Evolutionary conservation across 2,888 invertebrate genomes (phyloP).

Genomic region (Lutraria lutraria): DNA sequence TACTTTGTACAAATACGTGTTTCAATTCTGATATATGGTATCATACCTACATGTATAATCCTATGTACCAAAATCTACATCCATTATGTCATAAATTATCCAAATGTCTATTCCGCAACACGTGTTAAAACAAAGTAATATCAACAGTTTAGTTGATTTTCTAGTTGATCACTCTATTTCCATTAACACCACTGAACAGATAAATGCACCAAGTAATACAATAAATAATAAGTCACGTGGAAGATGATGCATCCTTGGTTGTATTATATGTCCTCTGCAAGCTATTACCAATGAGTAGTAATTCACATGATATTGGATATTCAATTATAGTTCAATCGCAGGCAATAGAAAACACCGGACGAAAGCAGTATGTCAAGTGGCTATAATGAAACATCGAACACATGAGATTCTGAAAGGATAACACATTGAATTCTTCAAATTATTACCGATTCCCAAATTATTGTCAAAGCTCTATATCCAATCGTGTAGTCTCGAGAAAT

Average conservation of each 20-base stretch:
- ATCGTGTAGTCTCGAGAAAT: no score
- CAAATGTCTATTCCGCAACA: neutral
- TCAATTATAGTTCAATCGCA: neutral
- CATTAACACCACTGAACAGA: neutral
- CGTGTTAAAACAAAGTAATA: neutral
- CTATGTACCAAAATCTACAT: neutral
- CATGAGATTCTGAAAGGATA: neutral
- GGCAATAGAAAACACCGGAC: neutral
- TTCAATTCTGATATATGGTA: neutral
- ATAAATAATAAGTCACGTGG: no score
- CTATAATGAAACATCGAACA: neutral
- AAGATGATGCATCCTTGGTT: no score
- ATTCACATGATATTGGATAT: slow-evolving; percentile 7
- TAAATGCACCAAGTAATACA: neutral
- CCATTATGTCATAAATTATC: neutral
- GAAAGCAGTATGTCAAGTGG: neutral
- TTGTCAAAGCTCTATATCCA: neutral
- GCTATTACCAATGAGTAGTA: slow-evolving; percentile 7
- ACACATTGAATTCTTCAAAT: neutral
- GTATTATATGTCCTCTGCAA: neutral
- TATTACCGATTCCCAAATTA: neutral
- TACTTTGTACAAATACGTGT: no score
- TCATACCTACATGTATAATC: neutral
- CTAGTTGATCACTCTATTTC: neutral
- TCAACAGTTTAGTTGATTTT: neutral